These are phyloP conservation scores for Pseudorhiza aurosa DNA, from an alignment of 30 jellyfish, hydroid and myxozoan genomes.

Conservation along the genomic window DNA sequence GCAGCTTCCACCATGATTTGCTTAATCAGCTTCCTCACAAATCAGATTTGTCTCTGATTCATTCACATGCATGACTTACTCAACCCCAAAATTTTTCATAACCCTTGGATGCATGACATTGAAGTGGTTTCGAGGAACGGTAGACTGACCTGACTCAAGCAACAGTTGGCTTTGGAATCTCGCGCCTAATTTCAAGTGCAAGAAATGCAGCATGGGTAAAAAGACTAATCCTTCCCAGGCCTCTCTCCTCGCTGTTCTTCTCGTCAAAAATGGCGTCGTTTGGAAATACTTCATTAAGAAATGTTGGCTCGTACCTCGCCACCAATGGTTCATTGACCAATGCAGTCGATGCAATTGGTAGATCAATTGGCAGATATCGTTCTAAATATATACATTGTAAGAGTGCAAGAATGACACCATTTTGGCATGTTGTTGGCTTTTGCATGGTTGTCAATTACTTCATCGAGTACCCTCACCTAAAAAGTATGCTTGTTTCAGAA, in stretches of 20 bases:
- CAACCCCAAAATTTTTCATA: no score
- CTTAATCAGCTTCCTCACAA: no score
- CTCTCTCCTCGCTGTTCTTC: not conserved
- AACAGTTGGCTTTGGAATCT: no score
- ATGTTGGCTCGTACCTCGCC: constrained; percentile 66
- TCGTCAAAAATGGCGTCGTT: constrained; percentile 62
- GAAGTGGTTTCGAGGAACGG: no score
- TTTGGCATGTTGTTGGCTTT: constrained; percentile 64
- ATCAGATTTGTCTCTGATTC: no score
- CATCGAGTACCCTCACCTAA: constrained; percentile 60
- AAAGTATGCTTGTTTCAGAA: not conserved
- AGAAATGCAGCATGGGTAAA: constrained; percentile 37
- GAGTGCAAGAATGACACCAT: constrained; percentile 71
- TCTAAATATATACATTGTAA: constrained; percentile 46
- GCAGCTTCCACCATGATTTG: no score
- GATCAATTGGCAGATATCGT: constrained; percentile 37
- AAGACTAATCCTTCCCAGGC: constrained; percentile 1
- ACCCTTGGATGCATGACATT: no score
- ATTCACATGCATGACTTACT: no score
- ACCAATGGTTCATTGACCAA: constrained; percentile 35
- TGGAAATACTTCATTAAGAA: constrained; percentile 52
- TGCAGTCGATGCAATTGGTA: constrained; percentile 52
- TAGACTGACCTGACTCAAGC: no score
- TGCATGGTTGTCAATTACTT: constrained; percentile 46
- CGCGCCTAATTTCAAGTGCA: not conserved